Evolutionary conservation across 1,140 invertebrate genomes (phyloP).

Genomic region (Ectropis grisescens): DNA sequence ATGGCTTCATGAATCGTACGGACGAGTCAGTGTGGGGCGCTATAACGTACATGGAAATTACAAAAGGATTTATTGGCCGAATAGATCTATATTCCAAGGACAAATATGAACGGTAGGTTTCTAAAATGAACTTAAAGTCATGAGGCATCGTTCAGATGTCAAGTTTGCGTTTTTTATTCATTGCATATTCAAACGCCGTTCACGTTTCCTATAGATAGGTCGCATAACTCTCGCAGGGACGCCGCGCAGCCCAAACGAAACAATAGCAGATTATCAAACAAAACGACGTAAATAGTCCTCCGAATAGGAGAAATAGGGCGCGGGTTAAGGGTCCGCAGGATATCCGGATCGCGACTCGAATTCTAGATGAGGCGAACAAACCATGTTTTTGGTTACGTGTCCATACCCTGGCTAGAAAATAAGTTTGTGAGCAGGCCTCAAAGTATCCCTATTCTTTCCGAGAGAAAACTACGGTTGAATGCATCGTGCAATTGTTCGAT

Average conservation of each 20-base stretch:
- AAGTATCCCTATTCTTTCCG: too few species aligned
- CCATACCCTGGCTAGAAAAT: too few species aligned
- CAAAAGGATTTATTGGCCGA: constrained; percentile 19
- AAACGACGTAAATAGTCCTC: constrained; percentile 64
- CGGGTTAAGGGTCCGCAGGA: constrained; percentile 56
- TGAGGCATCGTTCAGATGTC: constrained; percentile 1
- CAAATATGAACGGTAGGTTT: constrained; percentile 6
- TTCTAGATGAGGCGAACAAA: constrained; percentile 42
- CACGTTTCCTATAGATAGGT: constrained; percentile 62
- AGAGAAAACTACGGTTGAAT: too few species aligned
- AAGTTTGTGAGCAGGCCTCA: too few species aligned
- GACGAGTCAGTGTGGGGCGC: constrained; percentile 27
- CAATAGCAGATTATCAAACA: constrained; percentile 66
- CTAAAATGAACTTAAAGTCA: too few species aligned
- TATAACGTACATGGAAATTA: constrained; percentile 29
- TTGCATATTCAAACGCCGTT: constrained; percentile 48
- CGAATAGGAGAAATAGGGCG: constrained; percentile 52
- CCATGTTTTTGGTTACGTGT: too few species aligned
- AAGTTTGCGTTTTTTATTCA: constrained; percentile 44
- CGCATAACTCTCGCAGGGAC: constrained; percentile 59
- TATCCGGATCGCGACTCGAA: constrained; percentile 52
- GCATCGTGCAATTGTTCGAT: constrained; percentile 15
- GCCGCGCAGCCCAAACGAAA: constrained; percentile 48
- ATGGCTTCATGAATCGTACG: constrained; percentile 49
- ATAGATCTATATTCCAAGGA: too few species aligned